These are phyloP conservation scores for Himalopsyche tibetana DNA, from an alignment of 2,888 invertebrate species.

Conservation along the genomic window DNA sequence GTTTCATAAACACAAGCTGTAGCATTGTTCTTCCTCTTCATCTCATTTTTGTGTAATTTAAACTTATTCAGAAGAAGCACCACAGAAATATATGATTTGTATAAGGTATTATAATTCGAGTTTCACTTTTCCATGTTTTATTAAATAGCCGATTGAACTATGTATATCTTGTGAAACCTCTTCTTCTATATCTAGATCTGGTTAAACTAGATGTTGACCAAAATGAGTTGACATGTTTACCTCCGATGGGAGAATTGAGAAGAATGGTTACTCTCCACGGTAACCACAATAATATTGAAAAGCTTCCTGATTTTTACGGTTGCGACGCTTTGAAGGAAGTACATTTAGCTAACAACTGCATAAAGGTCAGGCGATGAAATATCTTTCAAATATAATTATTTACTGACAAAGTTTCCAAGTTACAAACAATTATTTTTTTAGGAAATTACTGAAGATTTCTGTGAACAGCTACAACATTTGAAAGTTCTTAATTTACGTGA, in stretches of 20 bases:
- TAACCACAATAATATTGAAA: conserved; percentile 87
- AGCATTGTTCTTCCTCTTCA: too few species aligned
- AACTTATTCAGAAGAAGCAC: too few species aligned
- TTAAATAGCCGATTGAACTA: conserved; percentile 4
- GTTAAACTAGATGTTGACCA: conserved; percentile 85
- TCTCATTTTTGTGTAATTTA: too few species aligned
- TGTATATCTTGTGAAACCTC: conserved; percentile 66
- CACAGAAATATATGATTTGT: too few species aligned
- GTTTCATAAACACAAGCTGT: too few species aligned
- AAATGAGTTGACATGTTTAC: conserved; percentile 82
- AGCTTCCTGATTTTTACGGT: conserved; percentile 86
- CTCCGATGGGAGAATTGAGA: conserved; percentile 84
- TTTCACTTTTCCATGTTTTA: too few species aligned
- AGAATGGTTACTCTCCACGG: conserved; percentile 86
- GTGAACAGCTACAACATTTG: conserved; percentile 84
- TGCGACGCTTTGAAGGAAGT: conserved; percentile 87
- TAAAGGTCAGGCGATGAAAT: conserved; percentile 77
- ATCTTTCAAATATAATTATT: conserved; percentile 10
- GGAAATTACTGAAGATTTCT: conserved; percentile 84
- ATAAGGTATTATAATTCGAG: too few species aligned
- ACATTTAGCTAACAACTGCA: conserved; percentile 88
- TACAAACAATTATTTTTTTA: conserved; percentile 69
- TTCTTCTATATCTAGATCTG: conserved; percentile 74
- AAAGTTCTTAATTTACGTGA: conserved; percentile 87
- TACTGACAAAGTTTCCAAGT: background rate